phyloP scores from a whole-genome alignment of 2,113 vertebrate species.

The Hassar affinis region DNA sequence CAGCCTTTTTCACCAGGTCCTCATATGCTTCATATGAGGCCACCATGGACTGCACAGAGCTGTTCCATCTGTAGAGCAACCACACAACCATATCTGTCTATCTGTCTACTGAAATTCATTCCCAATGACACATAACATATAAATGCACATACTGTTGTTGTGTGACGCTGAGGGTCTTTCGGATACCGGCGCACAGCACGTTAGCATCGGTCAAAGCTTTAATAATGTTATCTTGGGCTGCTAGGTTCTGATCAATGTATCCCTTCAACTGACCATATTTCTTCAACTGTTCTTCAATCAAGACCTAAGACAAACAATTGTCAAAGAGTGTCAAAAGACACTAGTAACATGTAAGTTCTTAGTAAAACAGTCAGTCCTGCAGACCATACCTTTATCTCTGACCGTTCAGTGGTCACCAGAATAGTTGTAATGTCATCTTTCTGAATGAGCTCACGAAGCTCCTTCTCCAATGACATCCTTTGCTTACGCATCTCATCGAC shows the following conservation, averaged over 20 bases:
- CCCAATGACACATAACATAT: not conserved
- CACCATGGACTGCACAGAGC: slow-evolving; percentile 75
- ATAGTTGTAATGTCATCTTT: slow-evolving; percentile 82
- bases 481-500: slow-evolving; percentile 85
- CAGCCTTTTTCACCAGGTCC: slow-evolving; percentile 82
- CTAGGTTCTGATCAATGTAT: slow-evolving; percentile 82
- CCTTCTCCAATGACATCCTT: slow-evolving; percentile 76
- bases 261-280: slow-evolving; percentile 82
- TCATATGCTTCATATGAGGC: slow-evolving; percentile 81
- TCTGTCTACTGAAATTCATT: not conserved
- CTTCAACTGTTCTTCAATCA: slow-evolving; percentile 82
- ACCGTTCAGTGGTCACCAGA: slow-evolving; percentile 77
- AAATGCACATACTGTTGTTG: slow-evolving; percentile 78
- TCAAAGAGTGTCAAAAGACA: not conserved
- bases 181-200: slow-evolving; percentile 73
- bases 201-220: slow-evolving; percentile 81
- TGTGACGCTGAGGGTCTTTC: slow-evolving; percentile 71
- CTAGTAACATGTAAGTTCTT: not conserved
- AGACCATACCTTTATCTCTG: slow-evolving; percentile 77
- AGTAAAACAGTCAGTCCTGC: not conserved
- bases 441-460: slow-evolving; percentile 83
- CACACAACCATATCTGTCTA: not conserved
- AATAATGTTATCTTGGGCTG: slow-evolving; percentile 81
- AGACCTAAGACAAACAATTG: slow-evolving; percentile 65
- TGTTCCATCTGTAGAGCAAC: slow-evolving; percentile 74